phyloP scores from a whole-genome alignment of 2,888 invertebrate genomes.

The Tetragonula carbonaria region DNA sequence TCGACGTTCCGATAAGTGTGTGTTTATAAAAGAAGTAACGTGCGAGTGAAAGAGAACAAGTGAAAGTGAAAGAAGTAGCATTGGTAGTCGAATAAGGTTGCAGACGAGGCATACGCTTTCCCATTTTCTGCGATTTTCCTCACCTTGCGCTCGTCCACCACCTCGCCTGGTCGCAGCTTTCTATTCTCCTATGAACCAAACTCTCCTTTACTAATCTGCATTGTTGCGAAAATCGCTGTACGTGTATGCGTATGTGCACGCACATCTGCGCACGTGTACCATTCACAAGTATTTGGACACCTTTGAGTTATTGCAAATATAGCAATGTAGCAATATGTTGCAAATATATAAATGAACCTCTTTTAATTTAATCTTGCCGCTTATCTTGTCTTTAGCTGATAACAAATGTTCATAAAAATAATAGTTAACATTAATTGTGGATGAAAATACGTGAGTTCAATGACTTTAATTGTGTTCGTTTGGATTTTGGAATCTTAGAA shows the following conservation, averaged over 20 bases:
- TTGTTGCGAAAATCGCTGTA: slow-evolving; percentile 1
- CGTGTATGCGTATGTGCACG: neutral
- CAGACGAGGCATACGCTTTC: slow-evolving; percentile 76
- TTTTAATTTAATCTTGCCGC: rapidly evolving
- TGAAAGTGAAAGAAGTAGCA: slow-evolving; percentile 71
- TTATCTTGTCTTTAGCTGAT: neutral
- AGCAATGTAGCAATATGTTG: neutral
- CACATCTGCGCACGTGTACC: neutral
- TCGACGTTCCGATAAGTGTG: slow-evolving; percentile 45
- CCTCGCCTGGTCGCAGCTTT: slow-evolving; percentile 97
- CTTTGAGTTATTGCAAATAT: neutral
- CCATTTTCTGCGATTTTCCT: slow-evolving; percentile 75
- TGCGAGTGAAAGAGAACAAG: slow-evolving; percentile 52
- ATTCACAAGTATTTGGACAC: neutral
- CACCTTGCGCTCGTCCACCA: slow-evolving; percentile 97
- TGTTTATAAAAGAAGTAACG: slow-evolving; percentile 26
- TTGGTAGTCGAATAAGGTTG: slow-evolving; percentile 77
- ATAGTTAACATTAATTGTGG: no score
- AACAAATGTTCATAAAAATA: no score
- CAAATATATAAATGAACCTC: neutral
- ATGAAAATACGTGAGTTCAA: no score
- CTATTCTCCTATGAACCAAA: slow-evolving; percentile 90
- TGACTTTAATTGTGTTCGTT: no score
- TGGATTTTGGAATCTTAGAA: no score
- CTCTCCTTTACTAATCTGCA: slow-evolving; percentile 77